Conservation (phyloP, 2,113 vertebrate genomes). For the Cryptotis parvus region DNA sequence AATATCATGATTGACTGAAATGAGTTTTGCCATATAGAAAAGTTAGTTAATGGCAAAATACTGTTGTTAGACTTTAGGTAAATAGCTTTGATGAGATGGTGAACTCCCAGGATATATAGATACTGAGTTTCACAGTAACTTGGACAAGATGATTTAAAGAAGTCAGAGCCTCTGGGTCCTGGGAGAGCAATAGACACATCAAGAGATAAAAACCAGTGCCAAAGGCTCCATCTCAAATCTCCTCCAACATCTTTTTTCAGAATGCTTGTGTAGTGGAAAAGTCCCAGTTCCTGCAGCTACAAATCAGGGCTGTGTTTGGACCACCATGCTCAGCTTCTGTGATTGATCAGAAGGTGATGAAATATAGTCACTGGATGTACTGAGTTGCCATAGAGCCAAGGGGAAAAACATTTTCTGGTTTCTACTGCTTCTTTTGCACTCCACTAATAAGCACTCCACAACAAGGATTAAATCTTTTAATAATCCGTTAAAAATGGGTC, state of each 20-base stretch:
- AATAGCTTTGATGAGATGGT: slow-evolving; percentile 2
- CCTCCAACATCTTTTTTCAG: not conserved
- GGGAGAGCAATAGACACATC: not conserved
- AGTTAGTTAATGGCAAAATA: not conserved
- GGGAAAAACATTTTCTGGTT: slow-evolving; percentile 70
- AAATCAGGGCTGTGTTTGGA: not conserved
- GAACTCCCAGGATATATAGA: not conserved
- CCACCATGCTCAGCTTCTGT: slow-evolving; percentile 27
- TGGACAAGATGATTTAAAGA: not conserved
- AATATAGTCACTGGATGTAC: slow-evolving; percentile 80
- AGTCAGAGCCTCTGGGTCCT: not conserved
- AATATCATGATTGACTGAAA: slow-evolving; percentile 46
- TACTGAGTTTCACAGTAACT: slow-evolving; percentile 7
- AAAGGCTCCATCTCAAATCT: slow-evolving; percentile 45
- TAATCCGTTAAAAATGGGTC: not conserved
- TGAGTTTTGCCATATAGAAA: slow-evolving; percentile 20
- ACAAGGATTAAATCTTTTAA: slow-evolving; percentile 56
- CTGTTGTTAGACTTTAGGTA: slow-evolving; percentile 13
- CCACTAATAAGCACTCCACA: slow-evolving; percentile 44
- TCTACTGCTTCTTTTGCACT: slow-evolving; percentile 30
- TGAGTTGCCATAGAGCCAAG: slow-evolving; percentile 56
- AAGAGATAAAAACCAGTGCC: not conserved
- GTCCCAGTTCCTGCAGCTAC: slow-evolving; percentile 26
- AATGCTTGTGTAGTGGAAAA: slow-evolving; percentile 43
- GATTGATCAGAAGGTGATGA: slow-evolving; percentile 74